Evolutionary conservation across 2,888 invertebrate genomes (phyloP), one percentile per base, ranked within the genome.

Genomic region (Synanthedon formicaeformis): DNA sequence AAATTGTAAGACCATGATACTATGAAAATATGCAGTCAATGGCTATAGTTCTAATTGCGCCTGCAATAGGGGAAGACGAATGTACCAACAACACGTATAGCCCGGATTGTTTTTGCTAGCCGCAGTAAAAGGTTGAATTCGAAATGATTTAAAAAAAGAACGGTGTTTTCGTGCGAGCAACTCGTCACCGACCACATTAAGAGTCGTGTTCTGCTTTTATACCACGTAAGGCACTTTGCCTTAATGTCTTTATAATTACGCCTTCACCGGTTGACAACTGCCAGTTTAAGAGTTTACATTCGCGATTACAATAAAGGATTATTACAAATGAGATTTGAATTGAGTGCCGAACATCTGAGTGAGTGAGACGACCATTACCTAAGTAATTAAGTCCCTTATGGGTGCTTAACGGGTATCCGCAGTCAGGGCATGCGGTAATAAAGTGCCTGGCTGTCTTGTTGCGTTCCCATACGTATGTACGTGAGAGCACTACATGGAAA

Each of bases 211-310:
- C 71, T 66, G 68, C 67, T 69, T 70, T 65, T 67, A 64, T 64
- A 54, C 70, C 73, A 73, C 34, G 78, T 78, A 74, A 70, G 70
- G 72, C 75, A 81, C 78, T 78, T 34, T 73, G 72, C 70, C 65
- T 70, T 86, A 84, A 86, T 85, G 84, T 71, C 69, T 84, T 85
- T 83, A 85, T 85, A 85, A 85, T 84, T 81, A 81, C 77, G 71
- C 71, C 70, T 69, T 62, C 67, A 51, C 53, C 23, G 27, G 16
- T 60, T 59, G 53, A 48, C 59, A 59, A 60, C 60, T 59, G 62
- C 61, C 62, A 65, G 63, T 62, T 62, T 60, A 66, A 48, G 52
- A 61, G 63, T 59, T 63, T 60, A 62, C 64, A 65, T 66, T 63
- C 65, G 64, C 67, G 69, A 71, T 72, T 69, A 70, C 66, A 61